Conservation (phyloP, 2,888 invertebrate species). For the Protophormia terraenovae region DNA sequence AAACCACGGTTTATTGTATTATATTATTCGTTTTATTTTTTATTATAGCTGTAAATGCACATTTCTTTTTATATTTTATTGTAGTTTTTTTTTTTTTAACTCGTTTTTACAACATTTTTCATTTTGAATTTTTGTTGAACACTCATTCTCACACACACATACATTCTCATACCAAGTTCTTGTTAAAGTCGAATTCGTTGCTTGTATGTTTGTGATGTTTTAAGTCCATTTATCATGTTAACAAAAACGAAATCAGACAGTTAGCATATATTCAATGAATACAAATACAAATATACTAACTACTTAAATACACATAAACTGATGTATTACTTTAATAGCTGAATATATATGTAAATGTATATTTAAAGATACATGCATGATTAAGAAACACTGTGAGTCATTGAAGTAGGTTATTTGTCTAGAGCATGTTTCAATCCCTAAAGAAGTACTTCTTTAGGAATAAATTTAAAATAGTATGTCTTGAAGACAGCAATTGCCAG, state of each 20-base stretch:
- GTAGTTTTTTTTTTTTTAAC: neutral
- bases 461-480: no score
- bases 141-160: constrained; percentile 15
- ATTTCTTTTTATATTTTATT: constrained; percentile 30
- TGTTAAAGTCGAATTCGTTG: neutral
- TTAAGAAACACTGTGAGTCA: neutral
- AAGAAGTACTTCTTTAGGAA: no score
- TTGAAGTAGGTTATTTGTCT: neutral
- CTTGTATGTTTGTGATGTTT: constrained; percentile 47
- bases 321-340: neutral
- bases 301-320: neutral
- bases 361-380: neutral
- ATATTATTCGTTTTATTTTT: constrained; percentile 23
- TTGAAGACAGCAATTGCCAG: no score
- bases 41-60: constrained; percentile 39
- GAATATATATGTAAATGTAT: neutral
- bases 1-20: constrained; percentile 25
- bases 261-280: constrained; percentile 40
- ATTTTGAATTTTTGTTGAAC: constrained; percentile 31
- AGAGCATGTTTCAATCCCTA: no score
- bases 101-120: constrained; percentile 33
- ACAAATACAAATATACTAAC: neutral
- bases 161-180: neutral
- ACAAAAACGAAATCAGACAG: constrained; percentile 67
- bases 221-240: constrained; percentile 69